A percentile compares a stretch with the other conserved stretches of the same genome.
These are phyloP conservation scores for Leptopilina clavipes DNA, from an alignment of 1,140 invertebrate genomes.

Conservation along the genomic window DNA sequence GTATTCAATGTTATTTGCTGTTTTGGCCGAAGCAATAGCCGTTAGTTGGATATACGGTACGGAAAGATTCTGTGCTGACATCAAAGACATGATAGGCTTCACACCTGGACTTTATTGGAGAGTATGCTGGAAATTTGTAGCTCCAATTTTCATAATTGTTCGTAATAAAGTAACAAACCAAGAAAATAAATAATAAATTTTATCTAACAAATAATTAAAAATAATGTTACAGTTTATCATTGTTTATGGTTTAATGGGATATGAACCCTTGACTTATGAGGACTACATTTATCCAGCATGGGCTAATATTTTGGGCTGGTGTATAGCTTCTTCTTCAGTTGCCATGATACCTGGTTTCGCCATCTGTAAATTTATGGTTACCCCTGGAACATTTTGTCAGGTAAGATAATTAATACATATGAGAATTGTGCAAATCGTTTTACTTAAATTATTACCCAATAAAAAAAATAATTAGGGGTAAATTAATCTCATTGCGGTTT, in stretches of 20 bases:
- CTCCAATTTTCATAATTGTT: conserved; percentile 90
- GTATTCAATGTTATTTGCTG: conserved; percentile 97
- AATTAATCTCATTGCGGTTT: no score
- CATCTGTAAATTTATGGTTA: conserved; percentile 85
- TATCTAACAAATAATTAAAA: neutral
- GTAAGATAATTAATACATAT: conserved; percentile 72
- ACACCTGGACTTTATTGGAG: conserved; percentile 92
- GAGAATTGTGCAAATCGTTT: no score
- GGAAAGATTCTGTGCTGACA: conserved; percentile 91
- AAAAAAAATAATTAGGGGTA: no score
- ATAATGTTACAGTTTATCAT: conserved; percentile 84
- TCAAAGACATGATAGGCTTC: conserved; percentile 95
- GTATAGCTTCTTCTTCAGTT: conserved; percentile 94
- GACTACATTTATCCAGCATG: conserved; percentile 92
- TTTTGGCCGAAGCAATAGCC: conserved; percentile 96
- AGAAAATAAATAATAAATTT: conserved; percentile 25
- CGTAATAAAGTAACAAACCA: conserved; percentile 43
- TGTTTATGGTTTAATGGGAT: conserved; percentile 90
- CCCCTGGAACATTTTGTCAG: conserved; percentile 85
- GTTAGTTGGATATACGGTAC: conserved; percentile 98
- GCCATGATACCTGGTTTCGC: conserved; percentile 93
- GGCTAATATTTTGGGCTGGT: conserved; percentile 94
- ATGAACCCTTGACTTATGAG: conserved; percentile 91
- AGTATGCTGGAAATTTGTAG: conserved; percentile 93
- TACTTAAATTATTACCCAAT: no score